Evolutionary conservation across 2,113 vertebrate genomes (phyloP), one percentile per base, ranked within the genome.

Genomic region (Clinocottus analis): DNA sequence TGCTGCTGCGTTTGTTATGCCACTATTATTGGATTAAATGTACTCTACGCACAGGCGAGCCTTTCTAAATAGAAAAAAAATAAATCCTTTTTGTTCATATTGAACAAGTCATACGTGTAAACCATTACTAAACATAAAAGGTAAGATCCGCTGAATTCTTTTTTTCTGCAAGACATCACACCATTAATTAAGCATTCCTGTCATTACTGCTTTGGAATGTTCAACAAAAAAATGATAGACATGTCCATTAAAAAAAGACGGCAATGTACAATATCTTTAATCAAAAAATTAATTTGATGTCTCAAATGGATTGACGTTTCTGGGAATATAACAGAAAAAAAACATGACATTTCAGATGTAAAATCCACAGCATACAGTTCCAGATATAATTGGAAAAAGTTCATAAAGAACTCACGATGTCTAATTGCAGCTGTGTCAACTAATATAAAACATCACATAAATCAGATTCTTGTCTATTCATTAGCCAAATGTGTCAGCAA

Each of bases 201-300:
- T 72, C 76, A 23, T 80, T 66, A 45, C 49, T 39, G 33, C 75
- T 68, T 82, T 59, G 60, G 41, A 76, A 89, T 75, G 85, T 86
- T 83, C 61, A 72, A 85, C 63, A 74, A 85, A 82, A 79, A 72
- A 77, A 63, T 92, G 93, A 94, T 93, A 74, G 93, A 91, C 91
- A 93, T 73, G 82, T 88, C 90, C 64, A 94, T 93, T 93, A 90
- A 93, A 91, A 93, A 86, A 84, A 71, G 71, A 89, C 21, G 55
- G 49, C 76, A 85, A 81, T 58, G 72, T 77, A 83, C 80, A 91
- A 87, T 84, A 90, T 91, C 64, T 70, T 23, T 43, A 74, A 90
- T 92, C 58, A 59, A 75, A 79, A 86, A 85, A 88, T 82, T 79
- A 87, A 90, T 91, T 90, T 83, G 23, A 84, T 87, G 89, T 87